Evolutionary conservation across 2,888 invertebrate species (phyloP).

Genomic region (Apoda limacodes): DNA sequence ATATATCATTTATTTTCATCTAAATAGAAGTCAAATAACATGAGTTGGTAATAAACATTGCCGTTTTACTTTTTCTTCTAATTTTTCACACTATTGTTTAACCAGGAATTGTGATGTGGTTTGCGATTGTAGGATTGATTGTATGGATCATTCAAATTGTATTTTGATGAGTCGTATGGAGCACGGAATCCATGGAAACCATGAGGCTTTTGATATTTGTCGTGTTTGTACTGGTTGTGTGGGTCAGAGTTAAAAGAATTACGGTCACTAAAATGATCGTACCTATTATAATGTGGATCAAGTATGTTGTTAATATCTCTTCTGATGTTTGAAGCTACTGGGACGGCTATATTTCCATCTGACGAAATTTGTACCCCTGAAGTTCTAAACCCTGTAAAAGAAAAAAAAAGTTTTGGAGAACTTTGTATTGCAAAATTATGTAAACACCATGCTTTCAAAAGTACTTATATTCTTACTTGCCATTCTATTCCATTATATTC

Average conservation of each 20-base stretch:
- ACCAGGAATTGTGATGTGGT: constrained; percentile 19
- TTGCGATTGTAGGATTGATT: constrained; percentile 23
- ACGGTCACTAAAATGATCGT: constrained; percentile 27
- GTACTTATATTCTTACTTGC: too few relatives aligned
- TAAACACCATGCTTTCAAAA: too few relatives aligned
- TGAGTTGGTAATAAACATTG: too few relatives aligned
- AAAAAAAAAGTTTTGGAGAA: too few relatives aligned
- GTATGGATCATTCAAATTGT: constrained; percentile 22
- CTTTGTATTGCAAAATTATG: too few relatives aligned
- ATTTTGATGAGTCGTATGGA: constrained; percentile 21
- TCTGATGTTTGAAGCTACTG: constrained; percentile 27
- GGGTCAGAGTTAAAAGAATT: constrained; percentile 23
- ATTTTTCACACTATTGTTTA: constrained; percentile 13
- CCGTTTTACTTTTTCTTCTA: constrained; percentile 25
- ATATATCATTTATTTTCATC: too few relatives aligned
- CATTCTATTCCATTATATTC: too few relatives aligned
- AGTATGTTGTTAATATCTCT: constrained; percentile 13
- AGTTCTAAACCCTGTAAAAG: constrained; percentile 65
- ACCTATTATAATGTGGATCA: constrained; percentile 30
- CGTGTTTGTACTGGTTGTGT: constrained; percentile 25
- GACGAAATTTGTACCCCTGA: constrained; percentile 75
- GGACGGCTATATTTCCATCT: constrained; percentile 62
- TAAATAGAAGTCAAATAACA: too few relatives aligned
- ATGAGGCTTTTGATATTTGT: constrained; percentile 33
- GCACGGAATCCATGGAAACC: too few relatives aligned